These are phyloP conservation scores for Alitta virens DNA, from an alignment of 2,888 invertebrate species.

Conservation along the genomic window DNA sequence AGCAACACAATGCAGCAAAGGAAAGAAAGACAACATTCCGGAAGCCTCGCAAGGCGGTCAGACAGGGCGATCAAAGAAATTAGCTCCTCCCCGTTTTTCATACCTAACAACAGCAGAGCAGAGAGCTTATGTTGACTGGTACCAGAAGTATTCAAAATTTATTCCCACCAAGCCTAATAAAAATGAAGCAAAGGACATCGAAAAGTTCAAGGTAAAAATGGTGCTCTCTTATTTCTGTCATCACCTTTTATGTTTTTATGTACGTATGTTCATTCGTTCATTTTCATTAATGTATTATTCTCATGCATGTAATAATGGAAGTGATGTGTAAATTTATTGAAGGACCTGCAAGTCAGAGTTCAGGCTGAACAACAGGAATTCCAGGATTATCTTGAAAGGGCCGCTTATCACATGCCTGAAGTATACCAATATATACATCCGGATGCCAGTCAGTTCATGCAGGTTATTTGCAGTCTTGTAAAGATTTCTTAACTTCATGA, in stretches of 20 bases:
- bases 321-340: too few species aligned
- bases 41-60: too few species aligned
- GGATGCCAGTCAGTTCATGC: background rate
- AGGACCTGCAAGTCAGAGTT: slow-evolving; percentile 36
- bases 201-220: slow-evolving; percentile 32
- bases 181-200: slow-evolving; percentile 30
- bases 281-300: slow-evolving; percentile 1
- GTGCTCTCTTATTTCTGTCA: too few species aligned
- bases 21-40: too few species aligned
- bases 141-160: slow-evolving; percentile 28
- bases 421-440: slow-evolving; percentile 28
- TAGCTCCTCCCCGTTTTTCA: slow-evolving; percentile 29
- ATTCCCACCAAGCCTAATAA: slow-evolving; percentile 20
- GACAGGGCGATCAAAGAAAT: background rate
- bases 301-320: background rate
- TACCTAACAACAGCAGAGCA: slow-evolving; percentile 34
- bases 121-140: slow-evolving; percentile 30
- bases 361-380: slow-evolving; percentile 39
- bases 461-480: slow-evolving; percentile 3
- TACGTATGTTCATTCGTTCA: too few species aligned
- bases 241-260: too few species aligned
- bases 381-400: slow-evolving; percentile 32
- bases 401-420: slow-evolving; percentile 27
- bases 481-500: too few species aligned
- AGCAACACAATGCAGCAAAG: too few species aligned